phyloP scores from a whole-genome alignment of 2,888 invertebrate species.

The Thalpophila matura region DNA sequence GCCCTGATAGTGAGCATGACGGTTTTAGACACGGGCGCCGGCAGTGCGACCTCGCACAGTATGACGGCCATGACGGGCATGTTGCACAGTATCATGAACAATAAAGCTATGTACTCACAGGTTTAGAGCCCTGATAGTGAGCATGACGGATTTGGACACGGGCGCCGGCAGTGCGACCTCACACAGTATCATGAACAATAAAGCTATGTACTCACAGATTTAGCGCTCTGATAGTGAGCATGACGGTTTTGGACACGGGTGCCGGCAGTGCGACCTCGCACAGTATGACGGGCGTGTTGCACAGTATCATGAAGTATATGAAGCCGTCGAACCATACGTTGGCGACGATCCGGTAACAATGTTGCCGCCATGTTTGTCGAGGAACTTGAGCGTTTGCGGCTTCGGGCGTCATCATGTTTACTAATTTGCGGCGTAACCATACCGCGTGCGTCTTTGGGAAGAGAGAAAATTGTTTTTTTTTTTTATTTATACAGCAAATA shows the following conservation, averaged over 20 bases:
- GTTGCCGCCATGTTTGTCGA: slow-evolving; percentile 75
- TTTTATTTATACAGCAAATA: too few relatives aligned
- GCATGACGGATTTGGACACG: too few relatives aligned
- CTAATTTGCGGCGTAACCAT: slow-evolving; percentile 83
- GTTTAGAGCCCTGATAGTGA: too few relatives aligned
- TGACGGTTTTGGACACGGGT: slow-evolving; percentile 63
- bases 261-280: slow-evolving; percentile 77
- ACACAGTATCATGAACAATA: too few relatives aligned
- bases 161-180: too few relatives aligned
- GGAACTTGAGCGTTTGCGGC: slow-evolving; percentile 78
- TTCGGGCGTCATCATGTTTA: slow-evolving; percentile 80
- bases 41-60: too few relatives aligned
- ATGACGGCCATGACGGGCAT: too few relatives aligned
- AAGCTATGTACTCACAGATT: slow-evolving; percentile 79
- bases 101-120: too few relatives aligned
- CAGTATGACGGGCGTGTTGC: slow-evolving; percentile 85
- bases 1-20: too few relatives aligned
- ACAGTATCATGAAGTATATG: slow-evolving; percentile 83
- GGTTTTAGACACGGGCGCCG: too few relatives aligned
- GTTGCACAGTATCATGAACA: too few relatives aligned
- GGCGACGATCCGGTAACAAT: slow-evolving; percentile 78
- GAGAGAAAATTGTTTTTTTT: too few relatives aligned
- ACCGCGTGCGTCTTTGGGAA: slow-evolving; percentile 78
- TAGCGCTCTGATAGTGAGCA: slow-evolving; percentile 75
- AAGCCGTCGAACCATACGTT: slow-evolving; percentile 85